Conservation (phyloP, 2,888 invertebrate genomes). For the Agelastica alni region DNA sequence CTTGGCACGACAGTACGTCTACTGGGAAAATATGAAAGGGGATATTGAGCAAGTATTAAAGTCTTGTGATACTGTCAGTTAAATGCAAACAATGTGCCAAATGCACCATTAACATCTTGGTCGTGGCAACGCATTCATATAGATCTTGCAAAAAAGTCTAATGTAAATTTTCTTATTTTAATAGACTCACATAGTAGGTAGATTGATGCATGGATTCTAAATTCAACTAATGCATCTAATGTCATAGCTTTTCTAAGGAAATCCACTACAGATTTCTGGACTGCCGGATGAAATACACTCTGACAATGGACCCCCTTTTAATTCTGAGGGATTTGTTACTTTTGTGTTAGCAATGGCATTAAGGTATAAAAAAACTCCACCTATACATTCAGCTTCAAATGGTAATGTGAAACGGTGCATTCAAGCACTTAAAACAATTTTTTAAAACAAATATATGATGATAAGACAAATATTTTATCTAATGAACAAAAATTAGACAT, state of each 20-base stretch:
- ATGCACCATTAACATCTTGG: background rate
- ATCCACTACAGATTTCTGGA: constrained; percentile 29
- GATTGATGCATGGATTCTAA: constrained; percentile 32
- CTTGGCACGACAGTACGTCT: constrained; percentile 10
- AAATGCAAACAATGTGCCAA: background rate
- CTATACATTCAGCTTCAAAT: constrained; percentile 34
- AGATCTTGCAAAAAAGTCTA: background rate
- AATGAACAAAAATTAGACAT: constrained; percentile 8
- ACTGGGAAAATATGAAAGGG: constrained; percentile 2
- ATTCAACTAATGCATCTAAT: constrained; percentile 21
- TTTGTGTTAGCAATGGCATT: constrained; percentile 36
- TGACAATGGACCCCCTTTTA: constrained; percentile 37
- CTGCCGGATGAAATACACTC: constrained; percentile 29
- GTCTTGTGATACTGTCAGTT: background rate
- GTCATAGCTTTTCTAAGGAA: constrained; percentile 25
- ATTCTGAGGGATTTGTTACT: constrained; percentile 29
- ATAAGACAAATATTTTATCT: background rate
- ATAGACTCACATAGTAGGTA: constrained; percentile 32
- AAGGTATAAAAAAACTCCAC: constrained; percentile 32
- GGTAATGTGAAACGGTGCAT: constrained; percentile 32
- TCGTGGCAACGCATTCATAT: constrained; percentile 10
- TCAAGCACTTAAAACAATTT: constrained; percentile 34
- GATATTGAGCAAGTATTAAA: constrained; percentile 6
- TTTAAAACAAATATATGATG: constrained; percentile 13
- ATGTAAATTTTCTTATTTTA: constrained; percentile 24